A percentile compares a stretch with the other conserved stretches of the same genome.
Conservation (phyloP, 2,888 invertebrate genomes). For the Caradrina kadenii region DNA sequence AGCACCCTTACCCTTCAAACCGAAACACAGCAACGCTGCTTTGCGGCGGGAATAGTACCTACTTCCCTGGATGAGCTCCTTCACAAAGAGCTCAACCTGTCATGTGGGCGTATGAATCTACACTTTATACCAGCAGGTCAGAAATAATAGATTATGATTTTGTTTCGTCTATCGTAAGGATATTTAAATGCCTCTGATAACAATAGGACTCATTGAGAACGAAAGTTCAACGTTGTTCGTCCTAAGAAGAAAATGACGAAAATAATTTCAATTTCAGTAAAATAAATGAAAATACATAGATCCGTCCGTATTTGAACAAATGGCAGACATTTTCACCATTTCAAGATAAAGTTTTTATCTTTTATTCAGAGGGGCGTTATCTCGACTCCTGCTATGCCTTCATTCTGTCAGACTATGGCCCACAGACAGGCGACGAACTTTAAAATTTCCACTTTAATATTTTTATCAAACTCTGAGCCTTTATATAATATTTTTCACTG, state of each 20-base stretch:
- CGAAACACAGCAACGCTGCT: too few species aligned
- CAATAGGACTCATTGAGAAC: slow-evolving; percentile 4
- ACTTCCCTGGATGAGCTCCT: too few species aligned
- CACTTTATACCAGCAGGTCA: neutral
- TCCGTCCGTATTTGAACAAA: slow-evolving; percentile 52
- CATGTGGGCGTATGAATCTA: neutral
- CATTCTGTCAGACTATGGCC: slow-evolving; percentile 48
- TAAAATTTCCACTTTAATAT: slow-evolving; percentile 61
- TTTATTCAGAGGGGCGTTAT: slow-evolving; percentile 63
- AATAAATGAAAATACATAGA: slow-evolving; percentile 50
- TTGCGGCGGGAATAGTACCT: too few species aligned
- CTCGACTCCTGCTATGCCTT: slow-evolving; percentile 38
- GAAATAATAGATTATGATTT: neutral
- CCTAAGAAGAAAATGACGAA: slow-evolving; percentile 20
- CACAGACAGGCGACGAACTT: slow-evolving; percentile 47
- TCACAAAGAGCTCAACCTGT: neutral
- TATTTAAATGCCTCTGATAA: neutral
- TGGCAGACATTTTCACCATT: slow-evolving; percentile 59
- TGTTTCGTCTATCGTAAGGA: neutral
- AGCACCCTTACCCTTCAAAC: too few species aligned
- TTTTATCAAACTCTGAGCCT: slow-evolving; percentile 53
- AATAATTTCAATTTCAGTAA: slow-evolving; percentile 43
- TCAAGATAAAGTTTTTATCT: slow-evolving; percentile 66
- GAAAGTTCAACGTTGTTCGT: slow-evolving; percentile 10
- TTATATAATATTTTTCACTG: slow-evolving; percentile 42